These are phyloP conservation scores for Eumacrocentrus americanus DNA, from an alignment of 2,888 invertebrate species.

Conservation along the genomic window DNA sequence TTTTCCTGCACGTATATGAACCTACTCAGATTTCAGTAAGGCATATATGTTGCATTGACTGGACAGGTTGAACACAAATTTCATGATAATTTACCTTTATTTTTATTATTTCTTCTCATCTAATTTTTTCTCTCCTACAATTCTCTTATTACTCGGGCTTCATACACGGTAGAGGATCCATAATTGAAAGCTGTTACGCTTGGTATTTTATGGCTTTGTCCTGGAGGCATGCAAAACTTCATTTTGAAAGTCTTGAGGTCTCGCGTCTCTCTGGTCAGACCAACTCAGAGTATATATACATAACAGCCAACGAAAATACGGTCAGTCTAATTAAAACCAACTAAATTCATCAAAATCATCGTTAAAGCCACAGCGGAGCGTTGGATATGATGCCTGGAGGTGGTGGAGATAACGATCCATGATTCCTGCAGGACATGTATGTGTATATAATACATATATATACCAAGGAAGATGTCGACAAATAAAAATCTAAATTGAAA, in stretches of 20 bases:
- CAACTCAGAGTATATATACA: conserved; percentile 2
- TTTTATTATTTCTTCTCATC: conserved; percentile 14
- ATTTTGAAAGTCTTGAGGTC: conserved; percentile 43
- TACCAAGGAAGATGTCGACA: background rate
- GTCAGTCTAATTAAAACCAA: conserved; percentile 53
- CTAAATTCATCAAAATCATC: conserved; percentile 54
- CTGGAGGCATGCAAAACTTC: conserved; percentile 54
- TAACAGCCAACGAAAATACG: conserved; percentile 41
- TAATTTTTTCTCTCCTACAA: conserved; percentile 25
- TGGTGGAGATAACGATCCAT: background rate
- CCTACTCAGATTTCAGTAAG: background rate
- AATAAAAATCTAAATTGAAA: background rate
- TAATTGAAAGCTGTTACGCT: conserved; percentile 60
- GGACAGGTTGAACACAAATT: conserved; percentile 18
- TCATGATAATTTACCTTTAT: conserved; percentile 21
- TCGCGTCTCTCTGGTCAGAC: too few relatives aligned
- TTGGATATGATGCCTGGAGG: conserved; percentile 11
- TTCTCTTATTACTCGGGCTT: conserved; percentile 30
- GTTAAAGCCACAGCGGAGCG: conserved; percentile 34
- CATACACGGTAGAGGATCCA: conserved; percentile 46
- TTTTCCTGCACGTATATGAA: background rate
- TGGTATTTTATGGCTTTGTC: conserved; percentile 57
- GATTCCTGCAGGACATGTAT: too few relatives aligned
- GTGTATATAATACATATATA: too few relatives aligned
- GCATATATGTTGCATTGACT: background rate